These are phyloP conservation scores for Apantesis nais DNA, from an alignment of 2,888 invertebrate species.

Conservation along the genomic window DNA sequence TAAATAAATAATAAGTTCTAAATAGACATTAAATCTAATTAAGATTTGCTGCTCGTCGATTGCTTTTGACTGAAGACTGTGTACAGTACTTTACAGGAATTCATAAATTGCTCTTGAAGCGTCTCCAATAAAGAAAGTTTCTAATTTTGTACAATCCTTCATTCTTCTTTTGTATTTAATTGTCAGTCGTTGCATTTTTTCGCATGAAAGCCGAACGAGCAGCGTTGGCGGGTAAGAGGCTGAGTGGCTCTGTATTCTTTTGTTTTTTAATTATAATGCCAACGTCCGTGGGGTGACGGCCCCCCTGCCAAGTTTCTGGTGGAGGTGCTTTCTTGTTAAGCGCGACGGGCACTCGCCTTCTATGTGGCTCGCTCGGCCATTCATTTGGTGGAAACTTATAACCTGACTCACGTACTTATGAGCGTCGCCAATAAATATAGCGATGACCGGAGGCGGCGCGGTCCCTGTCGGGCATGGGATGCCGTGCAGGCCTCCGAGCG, in stretches of 20 bases:
- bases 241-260: conserved; percentile 84
- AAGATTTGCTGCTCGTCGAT: background rate
- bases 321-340: conserved; percentile 84
- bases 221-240: conserved; percentile 72
- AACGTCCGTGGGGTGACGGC: conserved; percentile 69
- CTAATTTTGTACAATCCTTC: conserved; percentile 48
- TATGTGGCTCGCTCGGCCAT: conserved; percentile 83
- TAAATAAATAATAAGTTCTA: background rate
- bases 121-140: conserved; percentile 47
- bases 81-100: conserved; percentile 37
- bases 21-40: background rate
- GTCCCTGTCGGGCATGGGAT: conserved; percentile 68
- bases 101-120: conserved; percentile 47
- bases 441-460: conserved; percentile 80
- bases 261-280: conserved; percentile 85
- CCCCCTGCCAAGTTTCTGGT: conserved; percentile 74
- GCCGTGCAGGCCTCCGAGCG: conserved; percentile 55
- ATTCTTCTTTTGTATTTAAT: conserved; percentile 61
- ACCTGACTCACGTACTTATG: conserved; percentile 86
- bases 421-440: conserved; percentile 86
- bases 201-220: conserved; percentile 74
- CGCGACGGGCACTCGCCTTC: conserved; percentile 77
- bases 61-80: conserved; percentile 15
- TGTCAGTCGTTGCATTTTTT: conserved; percentile 78
- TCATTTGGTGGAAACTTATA: conserved; percentile 85